phyloP scores from a whole-genome alignment of 2,797 vertebrate species.

The Natrix natrix region DNA sequence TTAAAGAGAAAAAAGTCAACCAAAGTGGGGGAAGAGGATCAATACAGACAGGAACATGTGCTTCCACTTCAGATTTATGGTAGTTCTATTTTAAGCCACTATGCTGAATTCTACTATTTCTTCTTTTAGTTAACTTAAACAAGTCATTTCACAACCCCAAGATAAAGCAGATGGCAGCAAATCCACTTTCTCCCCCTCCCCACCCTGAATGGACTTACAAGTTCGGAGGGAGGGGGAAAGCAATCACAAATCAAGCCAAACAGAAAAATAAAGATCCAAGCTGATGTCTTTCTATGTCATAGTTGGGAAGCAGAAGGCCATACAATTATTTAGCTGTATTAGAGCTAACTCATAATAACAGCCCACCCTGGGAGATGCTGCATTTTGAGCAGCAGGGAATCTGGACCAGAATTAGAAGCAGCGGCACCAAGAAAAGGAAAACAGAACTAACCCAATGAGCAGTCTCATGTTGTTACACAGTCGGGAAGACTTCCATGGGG shows the following conservation, averaged over 20 bases:
- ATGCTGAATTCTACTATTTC: background rate
- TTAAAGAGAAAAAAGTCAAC: background rate
- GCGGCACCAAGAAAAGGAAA: slow-evolving; percentile 22
- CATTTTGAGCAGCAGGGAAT: slow-evolving; percentile 6
- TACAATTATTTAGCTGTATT: slow-evolving; percentile 37
- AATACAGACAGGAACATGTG: background rate
- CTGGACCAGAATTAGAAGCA: slow-evolving; percentile 25
- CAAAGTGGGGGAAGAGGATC: background rate
- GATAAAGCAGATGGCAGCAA: background rate
- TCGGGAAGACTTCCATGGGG: slow-evolving; percentile 19
- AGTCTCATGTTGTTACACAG: slow-evolving; percentile 41
- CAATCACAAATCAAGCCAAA: slow-evolving; percentile 19
- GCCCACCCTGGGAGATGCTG: slow-evolving; percentile 25
- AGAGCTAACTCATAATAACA: slow-evolving; percentile 38
- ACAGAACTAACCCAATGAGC: slow-evolving; percentile 29
- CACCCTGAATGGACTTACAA: background rate
- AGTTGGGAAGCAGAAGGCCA: slow-evolving; percentile 40
- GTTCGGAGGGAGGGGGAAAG: background rate
- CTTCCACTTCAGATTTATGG: background rate
- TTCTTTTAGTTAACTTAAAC: background rate
- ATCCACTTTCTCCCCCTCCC: background rate
- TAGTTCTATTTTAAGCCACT: background rate
- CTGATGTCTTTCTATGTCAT: slow-evolving; percentile 31
- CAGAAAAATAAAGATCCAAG: background rate
- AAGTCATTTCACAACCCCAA: background rate